Base-by-base conservation (phyloP, 2,113 vertebrate species). In the Bettongia penicillata region DNA sequence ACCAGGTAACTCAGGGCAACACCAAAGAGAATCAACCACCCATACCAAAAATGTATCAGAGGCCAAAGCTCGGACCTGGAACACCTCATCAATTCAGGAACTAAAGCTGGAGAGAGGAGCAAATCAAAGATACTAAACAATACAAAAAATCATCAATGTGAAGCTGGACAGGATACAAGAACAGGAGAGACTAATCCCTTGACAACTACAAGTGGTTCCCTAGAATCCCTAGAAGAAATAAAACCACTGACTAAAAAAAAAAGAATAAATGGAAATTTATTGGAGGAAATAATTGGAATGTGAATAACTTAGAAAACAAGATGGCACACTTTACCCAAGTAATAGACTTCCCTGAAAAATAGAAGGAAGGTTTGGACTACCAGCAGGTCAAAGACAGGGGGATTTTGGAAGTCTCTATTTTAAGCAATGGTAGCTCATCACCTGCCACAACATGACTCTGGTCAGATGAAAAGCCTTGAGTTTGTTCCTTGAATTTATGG, bases 341-440 rank as follows among this genome's bases (percentile, higher is more conserved):
- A n/a, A 77, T 19, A 77, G 68, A n/a, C 37, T n/a, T 77, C 68
- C 68, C 68, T 77, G 68, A 77, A 77, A 77, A 19, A 22, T n/a
- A 77, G 37, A 77, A 77, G 37, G 68, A 37, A 43, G 5, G 6
- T 77, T n/a, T n/a, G 68, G 37, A 23, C 0, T 22, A 84, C 43
- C 19, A 84, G 68, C n/a, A 84, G 43, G 43, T 51, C 77, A 77
- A 93, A 93, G 91, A 91, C 93, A 51, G 93, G 91, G 53, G n/a
- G 12, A 95, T 93, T 77, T 53, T 55, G 95, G 96, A 3, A 8
- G 53, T 94, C 55, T 96, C 91, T 57, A 95, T 94, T n/a, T 43
- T 93, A 55, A 48, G 0, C 68, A 51, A 3, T 50, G 47, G 90
- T 93, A 92, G 93, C 93, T 96, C 94, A 53, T 90, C 94, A 6